Base-by-base conservation (phyloP, 2,113 vertebrate genomes). In the Athene cunicularia region DNA sequence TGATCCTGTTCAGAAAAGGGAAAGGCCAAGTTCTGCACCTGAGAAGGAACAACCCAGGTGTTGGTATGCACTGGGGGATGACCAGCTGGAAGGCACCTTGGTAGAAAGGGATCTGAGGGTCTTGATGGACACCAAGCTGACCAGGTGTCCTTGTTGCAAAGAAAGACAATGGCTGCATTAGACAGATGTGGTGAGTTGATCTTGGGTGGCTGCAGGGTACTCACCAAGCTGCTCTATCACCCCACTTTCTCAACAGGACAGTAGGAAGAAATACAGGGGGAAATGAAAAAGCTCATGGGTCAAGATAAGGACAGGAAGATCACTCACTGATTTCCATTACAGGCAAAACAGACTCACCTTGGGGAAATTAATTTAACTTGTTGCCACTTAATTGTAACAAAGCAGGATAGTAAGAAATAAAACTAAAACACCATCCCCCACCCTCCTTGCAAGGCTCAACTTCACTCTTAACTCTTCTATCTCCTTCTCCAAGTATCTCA, bases 401-500 rank as follows among this genome's bases (percentile, higher is more conserved):
- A 64, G 11, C 20, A 80, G 30, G 35, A 32, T 18, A 43, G 13
- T n/a, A 62, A 39, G 63, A 71, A 80, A 91, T 55, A 66, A 88
- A 68, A 35, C 8, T 68, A 20, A 68, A 70, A 23, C 6, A 30
- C 6, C 7, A 13, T 59, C 2, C 5, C 14, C 8, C 5, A 24
- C 3, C 9, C 8, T 83, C 79, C 18, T 63, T 70, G 12, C 20
- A 3, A 41, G 26, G 43, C 8, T 74, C 55, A 71, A 1, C 6
- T 47, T 79, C 35, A 13, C 30, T 64, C 12, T 37, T 63, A 41
- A 58, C 30, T 83, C 3, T 75, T 74, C 26, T 37, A 41, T 5
- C 14, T 64, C 12, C 20, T 27, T 53, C 3, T 4, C 7, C 12
- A 0, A 18, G 9, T 1, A 2, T 19, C 3, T 0, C 23, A 70